These are phyloP conservation scores for Allophyes oxyacanthae DNA, from an alignment of 2,888 invertebrate genomes.

Conservation along the genomic window DNA sequence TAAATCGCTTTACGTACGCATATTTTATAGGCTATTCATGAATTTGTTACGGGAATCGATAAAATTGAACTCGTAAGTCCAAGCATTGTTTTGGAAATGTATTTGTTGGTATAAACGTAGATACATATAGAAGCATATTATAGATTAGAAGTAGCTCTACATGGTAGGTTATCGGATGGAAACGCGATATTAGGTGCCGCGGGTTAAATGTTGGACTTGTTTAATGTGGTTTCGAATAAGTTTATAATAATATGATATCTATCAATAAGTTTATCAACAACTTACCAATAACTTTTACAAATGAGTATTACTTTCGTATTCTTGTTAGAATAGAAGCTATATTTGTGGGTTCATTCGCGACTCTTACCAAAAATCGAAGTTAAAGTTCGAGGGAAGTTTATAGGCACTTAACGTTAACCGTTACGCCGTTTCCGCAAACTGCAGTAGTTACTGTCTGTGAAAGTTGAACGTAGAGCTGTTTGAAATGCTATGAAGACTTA, in stretches of 20 bases:
- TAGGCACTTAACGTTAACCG: slow-evolving; percentile 19
- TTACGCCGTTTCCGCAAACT: slow-evolving; percentile 21
- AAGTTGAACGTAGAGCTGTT: slow-evolving; percentile 9
- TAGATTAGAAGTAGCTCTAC: slow-evolving; percentile 9
- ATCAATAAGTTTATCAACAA: slow-evolving; percentile 3
- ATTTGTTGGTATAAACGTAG: slow-evolving; percentile 1
- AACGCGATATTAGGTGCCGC: slow-evolving; percentile 22
- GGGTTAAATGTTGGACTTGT: slow-evolving; percentile 18
- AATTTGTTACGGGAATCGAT: slow-evolving; percentile 28
- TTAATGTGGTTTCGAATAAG: slow-evolving; percentile 10
- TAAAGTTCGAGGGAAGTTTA: slow-evolving; percentile 15
- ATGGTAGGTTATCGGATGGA: slow-evolving; percentile 35
- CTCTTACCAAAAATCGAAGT: slow-evolving; percentile 1
- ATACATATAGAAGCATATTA: slow-evolving; percentile 7
- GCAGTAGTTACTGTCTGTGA: slow-evolving; percentile 19
- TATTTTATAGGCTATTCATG: slow-evolving; percentile 34
- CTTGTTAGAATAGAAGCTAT: neutral
- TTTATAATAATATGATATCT: slow-evolving; percentile 19
- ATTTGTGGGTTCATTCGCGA: slow-evolving; percentile 4
- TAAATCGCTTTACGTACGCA: slow-evolving; percentile 18
- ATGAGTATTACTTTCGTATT: slow-evolving; percentile 2
- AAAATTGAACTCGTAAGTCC: slow-evolving; percentile 20
- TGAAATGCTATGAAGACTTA: slow-evolving; percentile 13
- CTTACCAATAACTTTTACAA: neutral
- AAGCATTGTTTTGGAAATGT: slow-evolving; percentile 19